Conservation (phyloP, 2,797 vertebrate species). For the Moxostoma hubbsi region DNA sequence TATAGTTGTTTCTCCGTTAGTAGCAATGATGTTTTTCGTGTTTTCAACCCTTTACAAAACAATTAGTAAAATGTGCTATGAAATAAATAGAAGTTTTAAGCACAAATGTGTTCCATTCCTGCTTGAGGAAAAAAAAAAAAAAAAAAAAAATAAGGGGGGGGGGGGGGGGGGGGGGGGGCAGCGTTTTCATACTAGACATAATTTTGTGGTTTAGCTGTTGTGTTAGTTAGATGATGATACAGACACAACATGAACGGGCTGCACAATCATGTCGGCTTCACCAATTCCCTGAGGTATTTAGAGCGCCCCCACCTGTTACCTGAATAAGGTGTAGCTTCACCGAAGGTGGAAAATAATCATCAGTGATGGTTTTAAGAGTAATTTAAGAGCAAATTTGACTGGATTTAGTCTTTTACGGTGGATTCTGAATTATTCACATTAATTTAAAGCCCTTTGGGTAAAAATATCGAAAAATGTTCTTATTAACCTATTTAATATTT, state of each 20-base stretch:
- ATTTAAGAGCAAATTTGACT: not conserved
- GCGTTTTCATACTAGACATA: not conserved
- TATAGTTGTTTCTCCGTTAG: not conserved
- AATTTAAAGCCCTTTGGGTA: not conserved
- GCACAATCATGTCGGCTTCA: not conserved
- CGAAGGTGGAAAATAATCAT: not conserved
- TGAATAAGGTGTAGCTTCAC: conserved; percentile 51
- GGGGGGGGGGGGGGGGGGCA: too few relatives aligned
- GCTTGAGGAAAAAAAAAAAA: not conserved
- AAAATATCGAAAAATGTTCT: not conserved
- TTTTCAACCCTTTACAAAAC: not conserved
- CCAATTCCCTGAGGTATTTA: conserved; percentile 52
- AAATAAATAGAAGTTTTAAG: not conserved
- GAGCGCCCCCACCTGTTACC: conserved; percentile 73
- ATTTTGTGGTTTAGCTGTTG: not conserved
- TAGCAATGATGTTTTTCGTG: not conserved
- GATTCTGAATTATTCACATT: not conserved
- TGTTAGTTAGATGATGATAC: not conserved
- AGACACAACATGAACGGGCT: not conserved
- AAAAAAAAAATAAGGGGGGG: too few relatives aligned
- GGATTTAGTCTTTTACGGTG: not conserved
- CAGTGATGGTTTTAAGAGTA: not conserved
- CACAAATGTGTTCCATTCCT: not conserved
- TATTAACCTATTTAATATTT: not conserved
- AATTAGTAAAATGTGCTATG: not conserved